phyloP scores from a whole-genome alignment of 1,140 invertebrate genomes.

The Heliconius congener region DNA sequence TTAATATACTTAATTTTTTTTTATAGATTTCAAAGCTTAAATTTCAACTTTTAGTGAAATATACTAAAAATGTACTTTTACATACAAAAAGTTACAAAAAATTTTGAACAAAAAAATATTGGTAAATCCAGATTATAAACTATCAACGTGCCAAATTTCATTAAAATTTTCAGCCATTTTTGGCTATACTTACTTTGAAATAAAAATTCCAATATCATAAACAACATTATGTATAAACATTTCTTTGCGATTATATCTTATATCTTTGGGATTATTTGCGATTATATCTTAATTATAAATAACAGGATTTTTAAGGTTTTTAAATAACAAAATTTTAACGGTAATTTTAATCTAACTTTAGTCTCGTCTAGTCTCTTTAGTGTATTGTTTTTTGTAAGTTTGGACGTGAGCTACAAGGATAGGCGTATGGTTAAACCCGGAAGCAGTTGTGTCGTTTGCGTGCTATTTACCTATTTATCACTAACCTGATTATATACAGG shows the following conservation, averaged over 20 bases:
- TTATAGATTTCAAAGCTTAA: too few species aligned
- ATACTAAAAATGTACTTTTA: too few species aligned
- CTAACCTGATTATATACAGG: constrained; percentile 80
- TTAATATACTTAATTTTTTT: too few species aligned
- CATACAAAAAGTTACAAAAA: too few species aligned
- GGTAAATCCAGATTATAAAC: constrained; percentile 10
- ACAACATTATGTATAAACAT: not conserved
- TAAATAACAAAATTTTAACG: not conserved
- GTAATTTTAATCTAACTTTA: not conserved
- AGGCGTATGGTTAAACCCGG: constrained; percentile 53
- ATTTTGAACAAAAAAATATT: not conserved
- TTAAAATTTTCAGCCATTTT: not conserved
- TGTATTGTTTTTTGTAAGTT: constrained; percentile 1
- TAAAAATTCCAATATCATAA: not conserved
- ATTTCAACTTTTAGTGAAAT: too few species aligned
- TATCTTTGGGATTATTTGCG: too few species aligned
- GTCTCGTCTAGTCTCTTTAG: not conserved
- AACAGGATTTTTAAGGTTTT: too few species aligned
- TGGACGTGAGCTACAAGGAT: constrained; percentile 47
- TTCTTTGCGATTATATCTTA: too few species aligned
- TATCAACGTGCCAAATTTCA: not conserved
- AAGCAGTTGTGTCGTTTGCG: constrained; percentile 78
- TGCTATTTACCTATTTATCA: constrained; percentile 81
- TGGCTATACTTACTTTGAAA: not conserved
- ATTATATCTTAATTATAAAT: too few species aligned